These are phyloP conservation scores for Trididemnum nubilum DNA, from an alignment of 23 tunicate species.

Conservation along the genomic window DNA sequence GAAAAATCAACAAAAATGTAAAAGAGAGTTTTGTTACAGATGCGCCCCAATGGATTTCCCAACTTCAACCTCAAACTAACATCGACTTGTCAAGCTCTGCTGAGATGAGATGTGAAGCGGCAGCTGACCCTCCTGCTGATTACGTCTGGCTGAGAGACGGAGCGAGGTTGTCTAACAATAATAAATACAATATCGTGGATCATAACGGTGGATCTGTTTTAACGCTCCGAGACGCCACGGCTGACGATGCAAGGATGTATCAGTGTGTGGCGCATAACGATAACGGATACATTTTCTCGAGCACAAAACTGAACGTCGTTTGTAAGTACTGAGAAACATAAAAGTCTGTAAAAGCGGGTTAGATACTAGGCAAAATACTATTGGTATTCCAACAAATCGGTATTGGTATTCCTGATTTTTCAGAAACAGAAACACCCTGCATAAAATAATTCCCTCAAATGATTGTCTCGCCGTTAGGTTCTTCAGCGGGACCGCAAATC, in stretches of 20 bases:
- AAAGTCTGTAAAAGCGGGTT: too few species aligned
- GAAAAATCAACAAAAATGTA: too few species aligned
- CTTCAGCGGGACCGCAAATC: too few species aligned
- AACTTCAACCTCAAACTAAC: not conserved
- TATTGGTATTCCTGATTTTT: too few species aligned
- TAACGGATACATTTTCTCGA: constrained; percentile 48
- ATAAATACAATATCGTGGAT: not conserved
- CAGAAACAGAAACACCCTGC: too few species aligned
- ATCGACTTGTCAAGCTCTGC: constrained; percentile 29
- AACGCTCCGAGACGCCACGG: not conserved
- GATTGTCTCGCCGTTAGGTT: too few species aligned
- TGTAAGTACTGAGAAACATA: not conserved
- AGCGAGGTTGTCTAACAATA: not conserved
- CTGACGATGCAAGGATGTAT: constrained; percentile 48
- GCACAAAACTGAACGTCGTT: constrained; percentile 35
- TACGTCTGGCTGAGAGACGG: constrained; percentile 56
- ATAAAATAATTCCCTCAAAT: too few species aligned
- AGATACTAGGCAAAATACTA: too few species aligned
- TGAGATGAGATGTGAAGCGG: constrained; percentile 25
- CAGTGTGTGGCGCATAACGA: constrained; percentile 50
- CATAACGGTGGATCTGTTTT: constrained; percentile 14
- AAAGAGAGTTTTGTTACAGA: constrained; percentile 1
- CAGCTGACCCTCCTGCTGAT: constrained; percentile 29
- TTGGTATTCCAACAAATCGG: too few species aligned
- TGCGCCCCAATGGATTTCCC: constrained; percentile 40